Evolutionary conservation across 2,113 vertebrate species (phyloP), one percentile per base, ranked within the genome.

Genomic region (Misgurnus mizolepis): DNA sequence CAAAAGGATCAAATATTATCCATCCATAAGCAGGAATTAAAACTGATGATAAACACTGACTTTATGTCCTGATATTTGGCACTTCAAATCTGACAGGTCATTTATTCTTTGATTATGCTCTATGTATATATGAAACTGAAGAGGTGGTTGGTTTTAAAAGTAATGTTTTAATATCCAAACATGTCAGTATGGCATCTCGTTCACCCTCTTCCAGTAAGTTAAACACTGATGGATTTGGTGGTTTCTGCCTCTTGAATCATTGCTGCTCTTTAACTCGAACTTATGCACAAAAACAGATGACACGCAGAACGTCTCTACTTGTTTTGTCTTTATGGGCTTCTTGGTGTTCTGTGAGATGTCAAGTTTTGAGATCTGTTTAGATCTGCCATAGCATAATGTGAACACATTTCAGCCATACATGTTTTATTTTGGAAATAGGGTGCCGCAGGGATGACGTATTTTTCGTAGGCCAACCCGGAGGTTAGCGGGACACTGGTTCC

Each of bases 51-150:
- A 40, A 55, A 40, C n/a, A 56, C 55, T 7, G 6, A 3, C 14
- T 56, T 5, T 56, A n/a, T 56, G 15, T 53, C 12, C 11, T 53
- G 9, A 12, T 2, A 12, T 9, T 49, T 14, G 10, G 66, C 50
- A 55, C 27, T 14, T 71, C 49, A 9, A 12, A 6, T 56, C 7
- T 40, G 69, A 71, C 69, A 71, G 68, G 22, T 56, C 68, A n/a
- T 55, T 70, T 27, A 53, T 70, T 53, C 67, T 53, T 17, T 70
- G 18, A 70, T 70, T 70, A 14, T 15, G 7, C 15, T 70, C 4
- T 18, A 39, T 70, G 67, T 53, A 70, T 70, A 53, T 17, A 17
- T 70, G 67, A 70, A 70, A 70, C 67, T 53, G 67, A 45, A 67
- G 66, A 6, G 17, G 5, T 5, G 17, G 6, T 43, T 8, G 60